Conservation (phyloP, 2,797 vertebrate species). For the Acipenser transmontanus region DNA sequence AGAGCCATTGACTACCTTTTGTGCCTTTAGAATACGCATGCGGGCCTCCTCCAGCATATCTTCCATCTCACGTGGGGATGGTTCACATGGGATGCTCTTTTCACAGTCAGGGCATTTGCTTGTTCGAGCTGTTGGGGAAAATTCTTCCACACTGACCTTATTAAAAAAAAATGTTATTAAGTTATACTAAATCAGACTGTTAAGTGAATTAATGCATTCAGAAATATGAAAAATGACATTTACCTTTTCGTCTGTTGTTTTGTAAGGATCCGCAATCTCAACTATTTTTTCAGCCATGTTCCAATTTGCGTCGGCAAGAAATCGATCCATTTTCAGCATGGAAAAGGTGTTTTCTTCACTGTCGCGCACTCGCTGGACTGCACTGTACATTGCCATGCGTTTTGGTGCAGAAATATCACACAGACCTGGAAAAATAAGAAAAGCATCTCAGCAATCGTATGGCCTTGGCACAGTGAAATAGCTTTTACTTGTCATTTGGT, state of each 20-base stretch:
- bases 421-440: constrained; percentile 11
- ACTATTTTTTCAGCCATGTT: constrained; percentile 12
- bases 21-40: constrained; percentile 18
- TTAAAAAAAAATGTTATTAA: neutral
- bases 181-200: too few relatives aligned
- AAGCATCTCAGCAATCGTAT: too few relatives aligned
- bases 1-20: constrained; percentile 10
- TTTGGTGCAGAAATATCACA: constrained; percentile 15
- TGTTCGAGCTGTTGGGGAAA: constrained; percentile 10
- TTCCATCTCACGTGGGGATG: constrained; percentile 12
- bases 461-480: too few relatives aligned
- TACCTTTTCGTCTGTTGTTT: constrained; percentile 11
- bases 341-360: constrained; percentile 18
- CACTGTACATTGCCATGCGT: constrained; percentile 15
- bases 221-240: too few relatives aligned
- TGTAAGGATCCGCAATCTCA: constrained; percentile 15
- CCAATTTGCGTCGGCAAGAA: constrained; percentile 18
- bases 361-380: constrained; percentile 15
- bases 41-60: constrained; percentile 20
- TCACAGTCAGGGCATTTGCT: constrained; percentile 19
- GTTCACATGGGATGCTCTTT: constrained; percentile 5
- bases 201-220: too few relatives aligned
- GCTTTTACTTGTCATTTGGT: too few relatives aligned
- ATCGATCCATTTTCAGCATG: constrained; percentile 20
- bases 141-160: constrained; percentile 19